These are phyloP conservation scores for Perodicticus potto DNA, from an alignment of 2,797 vertebrate species.

Conservation along the genomic window DNA sequence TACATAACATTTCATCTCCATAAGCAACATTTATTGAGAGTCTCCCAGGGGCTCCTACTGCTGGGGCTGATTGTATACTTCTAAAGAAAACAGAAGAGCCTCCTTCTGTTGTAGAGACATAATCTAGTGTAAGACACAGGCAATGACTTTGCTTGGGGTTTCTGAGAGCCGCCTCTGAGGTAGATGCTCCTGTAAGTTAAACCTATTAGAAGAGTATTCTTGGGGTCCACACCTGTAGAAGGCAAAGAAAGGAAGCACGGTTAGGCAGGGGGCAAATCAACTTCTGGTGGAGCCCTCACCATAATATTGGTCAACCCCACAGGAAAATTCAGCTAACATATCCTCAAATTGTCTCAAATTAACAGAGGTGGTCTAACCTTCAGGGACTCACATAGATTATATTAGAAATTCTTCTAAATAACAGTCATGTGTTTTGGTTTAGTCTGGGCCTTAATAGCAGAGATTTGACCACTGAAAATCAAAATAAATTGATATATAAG, in stretches of 20 bases:
- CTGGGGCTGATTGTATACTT: not conserved
- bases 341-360: not conserved
- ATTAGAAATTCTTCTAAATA: not conserved
- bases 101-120: not conserved
- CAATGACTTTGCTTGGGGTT: not conserved
- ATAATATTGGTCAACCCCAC: not conserved
- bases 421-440: not conserved
- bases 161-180: not conserved
- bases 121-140: not conserved
- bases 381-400: not conserved
- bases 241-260: not conserved
- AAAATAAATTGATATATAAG: not conserved
- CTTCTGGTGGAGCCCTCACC: not conserved
- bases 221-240: not conserved
- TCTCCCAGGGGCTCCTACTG: not conserved
- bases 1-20: not conserved
- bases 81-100: slow-evolving; percentile 2
- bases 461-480: not conserved
- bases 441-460: not conserved
- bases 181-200: not conserved
- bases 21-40: not conserved
- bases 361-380: not conserved
- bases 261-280: not conserved
- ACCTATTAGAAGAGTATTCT: not conserved
- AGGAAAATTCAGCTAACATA: not conserved